Conservation (phyloP, 2,888 invertebrate species). For the Pseudococcus viburni region DNA sequence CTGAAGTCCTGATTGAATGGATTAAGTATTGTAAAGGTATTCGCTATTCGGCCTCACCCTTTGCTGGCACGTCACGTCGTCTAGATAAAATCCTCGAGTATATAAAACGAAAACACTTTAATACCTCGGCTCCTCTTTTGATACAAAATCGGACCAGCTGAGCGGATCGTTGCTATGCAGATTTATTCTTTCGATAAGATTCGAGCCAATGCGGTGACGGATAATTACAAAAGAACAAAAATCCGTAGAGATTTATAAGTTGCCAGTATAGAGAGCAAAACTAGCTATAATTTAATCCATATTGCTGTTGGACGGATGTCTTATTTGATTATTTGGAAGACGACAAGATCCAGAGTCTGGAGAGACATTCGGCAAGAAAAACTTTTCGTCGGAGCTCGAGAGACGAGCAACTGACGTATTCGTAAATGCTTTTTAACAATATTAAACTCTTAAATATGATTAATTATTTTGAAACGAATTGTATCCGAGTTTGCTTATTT, state of each 20-base stretch:
- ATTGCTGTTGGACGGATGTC: background rate
- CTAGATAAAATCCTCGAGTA: background rate
- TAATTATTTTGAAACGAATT: slow-evolving; percentile 36
- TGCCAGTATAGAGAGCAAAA: too few relatives aligned
- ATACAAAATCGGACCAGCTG: background rate
- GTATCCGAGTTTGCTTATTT: background rate
- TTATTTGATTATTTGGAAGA: slow-evolving; percentile 36
- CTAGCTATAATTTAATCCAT: background rate
- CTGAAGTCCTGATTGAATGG: slow-evolving; percentile 36
- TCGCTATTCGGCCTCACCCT: background rate
- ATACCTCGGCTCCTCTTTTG: background rate
- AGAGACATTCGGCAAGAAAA: background rate
- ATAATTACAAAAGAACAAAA: slow-evolving; percentile 2
- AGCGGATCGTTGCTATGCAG: background rate
- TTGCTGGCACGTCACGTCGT: background rate
- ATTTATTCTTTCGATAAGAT: background rate
- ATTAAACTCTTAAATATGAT: slow-evolving; percentile 40
- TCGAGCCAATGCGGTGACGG: background rate
- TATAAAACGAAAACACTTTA: background rate
- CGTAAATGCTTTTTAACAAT: slow-evolving; percentile 13
- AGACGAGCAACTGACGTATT: background rate
- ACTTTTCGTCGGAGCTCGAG: background rate
- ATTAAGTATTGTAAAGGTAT: slow-evolving; percentile 53
- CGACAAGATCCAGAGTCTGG: background rate
- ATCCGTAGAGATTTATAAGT: background rate